Evolutionary conservation across 2,113 vertebrate genomes (phyloP).

Genomic region (Condylura cristata): DNA sequence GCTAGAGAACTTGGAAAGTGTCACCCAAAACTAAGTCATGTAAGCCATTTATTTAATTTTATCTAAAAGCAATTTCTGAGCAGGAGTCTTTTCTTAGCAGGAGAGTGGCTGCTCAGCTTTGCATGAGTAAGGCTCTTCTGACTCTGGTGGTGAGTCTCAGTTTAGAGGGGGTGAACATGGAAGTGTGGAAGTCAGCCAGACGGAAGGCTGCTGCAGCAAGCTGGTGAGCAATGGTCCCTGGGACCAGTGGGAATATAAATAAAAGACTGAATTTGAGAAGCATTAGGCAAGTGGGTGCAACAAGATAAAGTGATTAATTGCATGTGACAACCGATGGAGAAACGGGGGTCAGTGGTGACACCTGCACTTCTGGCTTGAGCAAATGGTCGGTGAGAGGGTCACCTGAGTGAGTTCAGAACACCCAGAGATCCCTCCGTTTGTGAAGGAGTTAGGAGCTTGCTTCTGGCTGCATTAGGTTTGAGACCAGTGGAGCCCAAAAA

Average conservation of each 20-base stretch:
- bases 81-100: background rate
- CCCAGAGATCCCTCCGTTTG: fast-evolving
- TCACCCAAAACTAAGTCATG: background rate
- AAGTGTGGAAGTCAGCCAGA: background rate
- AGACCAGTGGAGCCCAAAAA: background rate
- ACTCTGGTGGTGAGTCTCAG: background rate
- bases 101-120: background rate
- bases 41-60: background rate
- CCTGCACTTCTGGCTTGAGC: background rate
- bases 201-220: background rate
- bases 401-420: no score
- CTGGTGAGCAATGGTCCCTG: background rate
- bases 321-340: background rate
- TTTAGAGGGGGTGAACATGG: background rate
- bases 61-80: background rate
- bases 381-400: background rate
- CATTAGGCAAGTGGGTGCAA: background rate
- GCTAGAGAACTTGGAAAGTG: background rate
- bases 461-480: background rate
- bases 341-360: background rate
- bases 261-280: no score
- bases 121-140: background rate
- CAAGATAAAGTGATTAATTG: background rate
- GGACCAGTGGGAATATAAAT: no score
- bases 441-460: background rate